phyloP scores from a whole-genome alignment of 2,797 vertebrate species.

The Enoplosus armatus region DNA sequence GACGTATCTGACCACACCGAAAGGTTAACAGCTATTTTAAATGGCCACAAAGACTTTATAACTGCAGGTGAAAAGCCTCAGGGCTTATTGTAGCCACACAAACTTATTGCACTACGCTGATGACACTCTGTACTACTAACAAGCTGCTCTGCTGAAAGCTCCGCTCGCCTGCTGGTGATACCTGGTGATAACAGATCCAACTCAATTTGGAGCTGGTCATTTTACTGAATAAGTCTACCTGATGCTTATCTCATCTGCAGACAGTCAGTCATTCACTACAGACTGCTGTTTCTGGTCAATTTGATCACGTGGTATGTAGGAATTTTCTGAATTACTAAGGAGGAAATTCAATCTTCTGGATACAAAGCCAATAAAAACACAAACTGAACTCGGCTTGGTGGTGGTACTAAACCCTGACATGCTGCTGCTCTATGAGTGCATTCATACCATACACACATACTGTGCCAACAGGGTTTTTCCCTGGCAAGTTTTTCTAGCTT shows the following conservation, averaged over 20 bases:
- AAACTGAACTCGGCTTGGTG: background rate
- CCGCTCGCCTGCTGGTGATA: background rate
- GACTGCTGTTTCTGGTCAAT: background rate
- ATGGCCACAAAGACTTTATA: too few species aligned
- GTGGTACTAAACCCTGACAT: background rate
- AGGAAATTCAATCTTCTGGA: background rate
- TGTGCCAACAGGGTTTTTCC: background rate
- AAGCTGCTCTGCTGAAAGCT: too few species aligned
- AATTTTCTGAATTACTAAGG: background rate
- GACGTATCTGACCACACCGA: background rate
- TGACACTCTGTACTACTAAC: background rate
- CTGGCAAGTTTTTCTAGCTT: slow-evolving; percentile 1
- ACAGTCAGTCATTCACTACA: too few species aligned
- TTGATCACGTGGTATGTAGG: background rate
- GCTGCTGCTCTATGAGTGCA: background rate
- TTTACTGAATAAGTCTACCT: background rate
- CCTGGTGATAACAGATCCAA: too few species aligned
- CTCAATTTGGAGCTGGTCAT: background rate
- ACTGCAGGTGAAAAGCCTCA: background rate
- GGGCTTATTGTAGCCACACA: background rate
- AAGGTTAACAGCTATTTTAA: background rate
- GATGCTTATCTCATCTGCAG: background rate
- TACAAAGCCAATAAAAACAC: background rate
- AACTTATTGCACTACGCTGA: background rate
- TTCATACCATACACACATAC: background rate